phyloP scores from a whole-genome alignment of 2,888 invertebrate genomes.

The Branchipolynoe longqiensis region DNA sequence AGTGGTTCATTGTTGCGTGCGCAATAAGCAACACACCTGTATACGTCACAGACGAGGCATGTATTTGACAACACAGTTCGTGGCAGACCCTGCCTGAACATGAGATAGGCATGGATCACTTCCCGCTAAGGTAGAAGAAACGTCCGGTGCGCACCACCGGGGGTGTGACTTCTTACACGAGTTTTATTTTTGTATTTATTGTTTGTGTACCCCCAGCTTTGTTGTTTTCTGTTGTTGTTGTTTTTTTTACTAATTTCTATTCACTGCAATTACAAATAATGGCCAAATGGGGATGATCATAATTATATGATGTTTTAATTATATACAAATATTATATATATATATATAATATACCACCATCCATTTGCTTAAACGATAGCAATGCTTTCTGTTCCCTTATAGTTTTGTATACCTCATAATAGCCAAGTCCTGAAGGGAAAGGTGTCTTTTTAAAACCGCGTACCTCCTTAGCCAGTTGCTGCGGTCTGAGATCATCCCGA shows the following conservation, averaged over 20 bases:
- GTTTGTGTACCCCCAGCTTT: slow-evolving; percentile 47
- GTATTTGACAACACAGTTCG: too few relatives aligned
- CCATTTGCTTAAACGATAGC: too few relatives aligned
- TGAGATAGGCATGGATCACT: too few relatives aligned
- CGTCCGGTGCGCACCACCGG: slow-evolving; percentile 15
- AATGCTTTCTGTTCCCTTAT: slow-evolving; percentile 50
- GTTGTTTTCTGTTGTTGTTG: slow-evolving; percentile 33
- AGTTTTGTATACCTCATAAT: slow-evolving; percentile 56
- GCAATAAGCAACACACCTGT: too few relatives aligned
- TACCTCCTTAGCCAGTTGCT: background rate
- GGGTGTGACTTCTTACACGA: slow-evolving; percentile 14
- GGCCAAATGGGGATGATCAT: too few relatives aligned
- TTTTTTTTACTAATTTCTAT: background rate
- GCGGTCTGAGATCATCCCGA: background rate
- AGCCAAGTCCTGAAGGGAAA: slow-evolving; percentile 24
- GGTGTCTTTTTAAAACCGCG: background rate
- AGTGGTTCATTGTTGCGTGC: too few relatives aligned
- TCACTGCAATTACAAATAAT: too few relatives aligned
- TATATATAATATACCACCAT: slow-evolving; percentile 14
- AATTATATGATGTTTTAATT: background rate
- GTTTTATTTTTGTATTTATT: slow-evolving; percentile 57
- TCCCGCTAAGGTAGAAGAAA: background rate
- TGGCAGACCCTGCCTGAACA: too few relatives aligned
- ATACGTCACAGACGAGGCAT: too few relatives aligned
- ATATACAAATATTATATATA: background rate